A percentile compares a stretch with the other conserved stretches of the same genome.
These are phyloP conservation scores for Dissostichus mawsoni DNA, from an alignment of 2,113 vertebrate species.

Conservation along the genomic window DNA sequence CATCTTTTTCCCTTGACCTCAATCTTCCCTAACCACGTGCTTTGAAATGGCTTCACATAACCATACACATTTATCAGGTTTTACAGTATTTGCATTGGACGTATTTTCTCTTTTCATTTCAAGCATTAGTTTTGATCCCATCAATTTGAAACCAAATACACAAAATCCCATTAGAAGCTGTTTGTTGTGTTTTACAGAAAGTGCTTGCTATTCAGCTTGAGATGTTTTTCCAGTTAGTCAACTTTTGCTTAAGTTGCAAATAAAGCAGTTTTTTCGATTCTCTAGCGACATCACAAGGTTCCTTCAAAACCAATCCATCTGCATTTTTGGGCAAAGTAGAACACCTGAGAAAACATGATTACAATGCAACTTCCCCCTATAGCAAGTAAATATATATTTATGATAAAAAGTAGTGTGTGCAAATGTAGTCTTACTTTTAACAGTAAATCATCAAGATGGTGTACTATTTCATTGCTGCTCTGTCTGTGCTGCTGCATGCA, in stretches of 20 bases:
- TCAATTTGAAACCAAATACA: background rate
- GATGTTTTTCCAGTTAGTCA: background rate
- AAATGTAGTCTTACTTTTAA: background rate
- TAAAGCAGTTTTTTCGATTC: background rate
- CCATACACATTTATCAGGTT: too few species aligned
- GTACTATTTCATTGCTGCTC: background rate
- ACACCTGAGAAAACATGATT: background rate
- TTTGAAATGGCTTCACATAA: background rate
- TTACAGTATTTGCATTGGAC: too few species aligned
- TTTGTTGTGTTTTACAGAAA: background rate
- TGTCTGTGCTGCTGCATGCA: conserved; percentile 8
- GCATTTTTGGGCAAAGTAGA: background rate
- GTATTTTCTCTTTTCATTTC: too few species aligned
- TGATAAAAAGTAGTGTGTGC: background rate
- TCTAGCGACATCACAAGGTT: background rate
- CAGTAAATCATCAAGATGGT: background rate
- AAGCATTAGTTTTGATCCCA: too few species aligned
- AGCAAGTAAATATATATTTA: background rate
- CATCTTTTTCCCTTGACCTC: too few species aligned
- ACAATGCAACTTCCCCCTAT: background rate
- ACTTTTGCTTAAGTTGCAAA: background rate
- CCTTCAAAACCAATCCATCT: background rate
- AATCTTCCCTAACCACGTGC: background rate
- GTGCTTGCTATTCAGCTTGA: background rate
- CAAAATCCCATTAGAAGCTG: background rate